Percentiles rank a stretch among this genome's conserved stretches.
Conservation (phyloP, 1,140 invertebrate species). For the Drosophila willistoni region DNA sequence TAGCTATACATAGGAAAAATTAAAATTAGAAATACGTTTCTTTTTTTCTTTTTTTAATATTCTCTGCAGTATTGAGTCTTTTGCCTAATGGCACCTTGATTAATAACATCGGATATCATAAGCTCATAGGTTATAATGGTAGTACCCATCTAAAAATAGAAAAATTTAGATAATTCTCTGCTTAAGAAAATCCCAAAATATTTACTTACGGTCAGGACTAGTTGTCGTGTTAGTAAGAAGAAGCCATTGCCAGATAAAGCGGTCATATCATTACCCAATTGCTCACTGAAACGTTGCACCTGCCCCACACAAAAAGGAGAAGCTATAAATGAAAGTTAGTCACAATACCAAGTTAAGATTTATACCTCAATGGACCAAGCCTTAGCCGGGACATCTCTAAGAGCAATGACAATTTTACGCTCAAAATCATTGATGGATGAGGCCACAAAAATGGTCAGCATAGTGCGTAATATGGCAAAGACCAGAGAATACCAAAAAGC, state of each 20-base stretch:
- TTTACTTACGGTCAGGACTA: conserved; percentile 84
- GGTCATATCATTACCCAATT: conserved; percentile 85
- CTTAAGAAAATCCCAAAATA: too few relatives aligned
- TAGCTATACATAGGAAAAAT: conserved; percentile 21
- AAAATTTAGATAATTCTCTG: background rate
- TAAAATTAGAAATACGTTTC: background rate
- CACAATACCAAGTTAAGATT: too few relatives aligned
- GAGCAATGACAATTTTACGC: conserved; percentile 84
- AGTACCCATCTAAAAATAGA: conserved; percentile 84
- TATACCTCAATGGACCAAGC: conserved; percentile 85
- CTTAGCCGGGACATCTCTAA: conserved; percentile 85
- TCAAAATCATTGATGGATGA: conserved; percentile 87
- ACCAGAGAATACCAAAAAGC: conserved; percentile 87
- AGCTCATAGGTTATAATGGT: conserved; percentile 88
- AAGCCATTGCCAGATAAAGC: conserved; percentile 86
- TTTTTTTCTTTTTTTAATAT: conserved; percentile 35
- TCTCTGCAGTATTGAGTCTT: conserved; percentile 71
- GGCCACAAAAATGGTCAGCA: conserved; percentile 85
- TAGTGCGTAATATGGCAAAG: conserved; percentile 85
- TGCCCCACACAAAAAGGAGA: background rate
- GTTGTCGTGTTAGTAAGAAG: conserved; percentile 86
- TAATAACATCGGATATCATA: conserved; percentile 84
- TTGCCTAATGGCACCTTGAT: conserved; percentile 70
- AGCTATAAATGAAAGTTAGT: too few relatives aligned
- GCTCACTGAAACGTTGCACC: conserved; percentile 85